Conservation (phyloP, 2,888 invertebrate genomes). For the Exocentrus adspersus region DNA sequence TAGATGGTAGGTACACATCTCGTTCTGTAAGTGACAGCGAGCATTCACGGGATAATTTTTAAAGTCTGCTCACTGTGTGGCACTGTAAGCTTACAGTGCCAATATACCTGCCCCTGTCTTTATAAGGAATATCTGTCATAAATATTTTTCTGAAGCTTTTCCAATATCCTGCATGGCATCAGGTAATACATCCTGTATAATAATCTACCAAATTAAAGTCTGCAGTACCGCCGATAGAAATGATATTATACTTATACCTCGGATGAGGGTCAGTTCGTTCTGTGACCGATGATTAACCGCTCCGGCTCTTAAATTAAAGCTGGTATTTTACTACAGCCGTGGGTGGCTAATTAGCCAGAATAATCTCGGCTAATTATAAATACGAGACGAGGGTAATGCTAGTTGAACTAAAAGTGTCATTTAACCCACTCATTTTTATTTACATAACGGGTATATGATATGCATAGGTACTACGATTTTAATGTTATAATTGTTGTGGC, state of each 20-base stretch:
- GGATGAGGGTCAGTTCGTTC: background rate
- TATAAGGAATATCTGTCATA: too few relatives aligned
- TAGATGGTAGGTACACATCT: background rate
- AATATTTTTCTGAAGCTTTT: too few relatives aligned
- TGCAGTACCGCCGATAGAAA: constrained; percentile 1
- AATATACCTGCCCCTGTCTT: too few relatives aligned
- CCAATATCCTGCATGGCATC: too few relatives aligned
- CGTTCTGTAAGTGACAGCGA: background rate
- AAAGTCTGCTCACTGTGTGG: background rate
- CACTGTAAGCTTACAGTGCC: background rate
- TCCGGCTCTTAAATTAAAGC: constrained; percentile 12
- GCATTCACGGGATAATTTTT: background rate
- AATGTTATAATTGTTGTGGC: constrained; percentile 30
- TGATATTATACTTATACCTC: constrained; percentile 6
- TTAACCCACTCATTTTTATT: constrained; percentile 29
- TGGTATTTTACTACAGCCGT: constrained; percentile 11
- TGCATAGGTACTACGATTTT: constrained; percentile 27
- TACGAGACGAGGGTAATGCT: constrained; percentile 27
- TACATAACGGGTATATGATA: constrained; percentile 34
- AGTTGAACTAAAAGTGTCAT: constrained; percentile 38
- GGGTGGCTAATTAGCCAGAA: constrained; percentile 29
- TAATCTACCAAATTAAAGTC: too few relatives aligned
- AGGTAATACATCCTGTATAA: too few relatives aligned
- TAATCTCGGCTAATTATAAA: constrained; percentile 31
- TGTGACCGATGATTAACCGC: constrained; percentile 13